Evolutionary conservation across 2,113 vertebrate genomes (phyloP), one percentile per base, ranked within the genome.

Genomic region (Chaetodon trifascialis): DNA sequence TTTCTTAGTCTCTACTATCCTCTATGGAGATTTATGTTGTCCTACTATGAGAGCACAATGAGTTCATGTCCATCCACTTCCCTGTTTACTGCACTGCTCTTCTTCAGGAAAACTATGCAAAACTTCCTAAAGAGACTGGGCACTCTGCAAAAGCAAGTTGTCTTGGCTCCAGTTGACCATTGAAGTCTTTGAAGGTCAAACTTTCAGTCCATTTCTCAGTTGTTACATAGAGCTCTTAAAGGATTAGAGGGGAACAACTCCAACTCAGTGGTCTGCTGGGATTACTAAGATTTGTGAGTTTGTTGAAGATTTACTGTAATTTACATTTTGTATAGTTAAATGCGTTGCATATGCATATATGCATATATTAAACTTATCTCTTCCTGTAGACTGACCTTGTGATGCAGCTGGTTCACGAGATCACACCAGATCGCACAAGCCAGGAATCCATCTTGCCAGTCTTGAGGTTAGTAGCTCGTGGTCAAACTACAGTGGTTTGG

Each of bases 171-270:
- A 68, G 44, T 78, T 23, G 51, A 52, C 36, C 67, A 73, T 51
- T 70, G n/a, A 78, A 78, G 75, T 68, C 25, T 84, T 62, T 60
- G 68, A 68, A 55, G 38, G 55, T 69, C n/a, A 86, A 82, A 78
- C 63, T n/a, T 42, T 49, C 19, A 72, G 42, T 59, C 46, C 46
- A 46, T 0, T 2, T 63, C 63, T 58, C 17, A 15, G n/a, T 38
- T 54, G 65, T 36, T 19, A n/a, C 16, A 58, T 30, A 54, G 21
- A 56, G 62, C 46, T 46, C 23, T 51, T 38, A 17, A 44, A 49
- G 46, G 54, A 73, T 79, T 68, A 68, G 23, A 42, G n/a, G 4
- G 44, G 52, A 60, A 44, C 52, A 14, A 40, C 52, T 36, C 15
- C 19, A 60, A 17, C 44, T 55, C 42, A 52, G 25, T 46, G n/a